Base-by-base conservation (phyloP, 2,888 invertebrate genomes). In the Drosophila barbarae region DNA sequence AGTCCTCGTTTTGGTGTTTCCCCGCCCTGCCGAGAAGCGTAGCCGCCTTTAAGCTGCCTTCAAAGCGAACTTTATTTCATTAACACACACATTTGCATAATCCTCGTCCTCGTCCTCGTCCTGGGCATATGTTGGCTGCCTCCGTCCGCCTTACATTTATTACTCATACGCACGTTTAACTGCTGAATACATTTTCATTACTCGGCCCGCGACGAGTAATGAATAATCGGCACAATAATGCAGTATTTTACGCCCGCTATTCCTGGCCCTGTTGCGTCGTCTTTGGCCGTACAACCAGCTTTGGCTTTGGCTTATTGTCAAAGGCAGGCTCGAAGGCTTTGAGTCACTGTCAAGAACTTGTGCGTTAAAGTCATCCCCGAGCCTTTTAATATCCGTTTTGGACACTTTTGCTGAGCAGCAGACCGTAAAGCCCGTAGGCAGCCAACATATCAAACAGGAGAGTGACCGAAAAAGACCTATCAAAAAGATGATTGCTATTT, bases 31-130 rank as follows among this genome's bases (percentile, higher is more conserved):
- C 42, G 5, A n/a, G 41, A 3, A 65, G 35, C 15, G 51, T 35
- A 53, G 59, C 46, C 69, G 69, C 60, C 56, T 54, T 77, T 79
- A 83, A 75, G 81, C 70, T 55, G 75, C 67, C 63, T 72, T 76
- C 82, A 81, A 76, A 81, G 80, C 53, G 77, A 69, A 75, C 73
- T 79, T 84, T 73, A 82, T 84, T 82, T 82, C 85, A 82, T 84
- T 84, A 82, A 73, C 75, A 76, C 73, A 72, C 66, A 72, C 77
- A 82, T 82, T 82, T 84, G 74, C 80, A 84, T 84, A 81, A 84
- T 76, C 72, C 49, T 21, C 64, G 42, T 42, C 56, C 60, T 34
- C 55, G 23, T 30, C n/a, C 41, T 21, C 28, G 4, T 18, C 41
- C 56, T 8, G n/a, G 28, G 41, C 61, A 63, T 63, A 63, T 63